Evolutionary conservation across 2,797 vertebrate genomes (phyloP), one percentile per base, ranked within the genome.

Genomic region (Spatula clypeata): DNA sequence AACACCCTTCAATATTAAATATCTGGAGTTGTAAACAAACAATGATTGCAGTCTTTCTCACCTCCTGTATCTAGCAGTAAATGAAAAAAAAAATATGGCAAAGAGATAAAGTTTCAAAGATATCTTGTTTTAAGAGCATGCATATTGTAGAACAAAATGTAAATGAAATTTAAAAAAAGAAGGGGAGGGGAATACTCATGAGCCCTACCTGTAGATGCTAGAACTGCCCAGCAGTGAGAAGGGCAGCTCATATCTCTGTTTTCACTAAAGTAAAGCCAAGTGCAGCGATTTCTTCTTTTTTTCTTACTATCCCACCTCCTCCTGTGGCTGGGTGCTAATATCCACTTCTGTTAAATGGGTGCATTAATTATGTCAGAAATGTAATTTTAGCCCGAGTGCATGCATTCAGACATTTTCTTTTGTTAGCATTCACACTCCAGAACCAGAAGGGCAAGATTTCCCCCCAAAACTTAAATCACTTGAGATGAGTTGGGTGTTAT

Each of bases 401-500:
- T 19, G 26, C 5, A 3, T n/a, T 67, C n/a, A 17, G 21, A 42
- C 13, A 7, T 20, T 62, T 27, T 62, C 38, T 42, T 31, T 29
- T 40, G 61, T 42, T 27, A 20, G 61, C 38, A 31, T 45, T 66
- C 14, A 11, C 21, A 29, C 62, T 72, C 58, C 42, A 77, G 34
- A 40, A 11, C 29, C 61, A 85, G 40, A 79, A 92, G 90, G 38
- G 20, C 0, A 1, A 51, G 71, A 24, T 90, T 95, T 92, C 79
- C 74, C 71, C 70, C 88, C 32, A 64, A 64, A 66, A 80, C 60
- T 96, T 94, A 97, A 97, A 94, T 97, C 94, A 81, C 93, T 96
- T 94, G 94, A 90, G 88, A 97, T 97, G 97, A 97, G 84, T 93
- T 97, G 98, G 93, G 93, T 58, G 44, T 98, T 98, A 95, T 97